A percentile compares a stretch with the other conserved stretches of the same genome.
These are phyloP conservation scores for Pimpla rufipes DNA, from an alignment of 2,888 invertebrate species.

Conservation along the genomic window DNA sequence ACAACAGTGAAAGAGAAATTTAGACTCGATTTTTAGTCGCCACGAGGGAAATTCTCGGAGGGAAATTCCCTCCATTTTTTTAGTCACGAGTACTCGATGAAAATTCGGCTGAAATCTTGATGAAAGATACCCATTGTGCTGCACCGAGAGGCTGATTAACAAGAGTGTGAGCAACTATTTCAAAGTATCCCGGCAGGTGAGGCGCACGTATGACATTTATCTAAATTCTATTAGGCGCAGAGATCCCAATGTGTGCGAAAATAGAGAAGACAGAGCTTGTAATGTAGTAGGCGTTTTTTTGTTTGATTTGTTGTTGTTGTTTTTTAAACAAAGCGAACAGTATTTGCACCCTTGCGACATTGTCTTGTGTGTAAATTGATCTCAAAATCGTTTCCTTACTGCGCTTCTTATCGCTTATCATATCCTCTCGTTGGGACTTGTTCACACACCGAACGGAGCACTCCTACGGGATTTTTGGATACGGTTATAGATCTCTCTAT, in stretches of 20 bases:
- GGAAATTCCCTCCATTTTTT: neutral
- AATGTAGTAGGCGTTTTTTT: conserved; percentile 40
- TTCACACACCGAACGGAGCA: conserved; percentile 72
- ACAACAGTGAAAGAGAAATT: neutral
- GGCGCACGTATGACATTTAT: conserved; percentile 62
- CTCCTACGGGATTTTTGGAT: conserved; percentile 73
- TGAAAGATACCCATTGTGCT: conserved; percentile 14
- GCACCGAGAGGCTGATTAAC: conserved; percentile 19
- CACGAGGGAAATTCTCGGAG: neutral
- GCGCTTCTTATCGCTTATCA: conserved; percentile 72
- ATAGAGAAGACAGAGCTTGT: conserved; percentile 51
- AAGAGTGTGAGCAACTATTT: conserved; percentile 31
- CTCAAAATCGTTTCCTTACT: conserved; percentile 71
- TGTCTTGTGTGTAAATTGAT: conserved; percentile 57
- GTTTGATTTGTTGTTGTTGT: conserved; percentile 9
- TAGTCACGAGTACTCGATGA: neutral
- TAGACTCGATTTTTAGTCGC: neutral
- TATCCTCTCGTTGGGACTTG: conserved; percentile 72
- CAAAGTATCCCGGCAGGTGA: conserved; percentile 48
- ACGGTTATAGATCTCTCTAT: conserved; percentile 59
- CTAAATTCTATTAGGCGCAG: conserved; percentile 62
- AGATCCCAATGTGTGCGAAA: conserved; percentile 55
- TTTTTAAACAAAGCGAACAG: conserved; percentile 49
- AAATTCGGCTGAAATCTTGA: neutral
- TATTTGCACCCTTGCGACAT: conserved; percentile 65